A percentile compares a stretch with the other conserved stretches of the same genome.
Evolutionary conservation across 2,888 invertebrate genomes (phyloP).

Genomic region (Ceriagrion tenellum): DNA sequence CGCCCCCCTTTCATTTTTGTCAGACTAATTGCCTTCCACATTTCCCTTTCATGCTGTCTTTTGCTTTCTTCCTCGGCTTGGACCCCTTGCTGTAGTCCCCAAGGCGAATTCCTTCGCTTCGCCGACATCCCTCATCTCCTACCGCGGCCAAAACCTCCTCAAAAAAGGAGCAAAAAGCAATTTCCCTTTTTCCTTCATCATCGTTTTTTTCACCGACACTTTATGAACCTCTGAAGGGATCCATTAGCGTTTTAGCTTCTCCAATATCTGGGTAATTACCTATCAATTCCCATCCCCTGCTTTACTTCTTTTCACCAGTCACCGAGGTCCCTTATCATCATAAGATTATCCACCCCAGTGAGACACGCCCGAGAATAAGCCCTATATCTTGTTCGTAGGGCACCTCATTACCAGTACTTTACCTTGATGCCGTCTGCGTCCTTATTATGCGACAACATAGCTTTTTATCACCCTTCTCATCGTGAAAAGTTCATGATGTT

Average conservation of each 20-base stretch:
- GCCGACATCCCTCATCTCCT: neutral
- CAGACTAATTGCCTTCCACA: constrained; percentile 41
- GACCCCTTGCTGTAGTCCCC: neutral
- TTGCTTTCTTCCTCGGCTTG: neutral
- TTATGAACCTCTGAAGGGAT: constrained; percentile 22
- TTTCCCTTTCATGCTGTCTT: constrained; percentile 40
- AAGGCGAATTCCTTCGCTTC: neutral
- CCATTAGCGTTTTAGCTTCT: constrained; percentile 30
- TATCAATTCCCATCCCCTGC: constrained; percentile 32
- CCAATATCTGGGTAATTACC: constrained; percentile 52
- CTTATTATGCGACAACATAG: neutral
- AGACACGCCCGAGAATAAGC: neutral
- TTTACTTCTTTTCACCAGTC: neutral
- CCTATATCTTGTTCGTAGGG: neutral
- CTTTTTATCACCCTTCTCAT: too few relatives aligned
- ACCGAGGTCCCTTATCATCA: neutral
- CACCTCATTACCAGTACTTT: neutral
- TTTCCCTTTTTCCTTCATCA: constrained; percentile 6
- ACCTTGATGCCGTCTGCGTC: neutral
- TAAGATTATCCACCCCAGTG: neutral
- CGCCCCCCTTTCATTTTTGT: neutral
- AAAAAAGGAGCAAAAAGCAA: constrained; percentile 1
- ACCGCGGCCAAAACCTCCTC: neutral
- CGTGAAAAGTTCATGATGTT: too few relatives aligned
- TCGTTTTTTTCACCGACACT: neutral